Evolutionary conservation across 2,797 vertebrate species (phyloP).

Genomic region (Clarias laeviceps): DNA sequence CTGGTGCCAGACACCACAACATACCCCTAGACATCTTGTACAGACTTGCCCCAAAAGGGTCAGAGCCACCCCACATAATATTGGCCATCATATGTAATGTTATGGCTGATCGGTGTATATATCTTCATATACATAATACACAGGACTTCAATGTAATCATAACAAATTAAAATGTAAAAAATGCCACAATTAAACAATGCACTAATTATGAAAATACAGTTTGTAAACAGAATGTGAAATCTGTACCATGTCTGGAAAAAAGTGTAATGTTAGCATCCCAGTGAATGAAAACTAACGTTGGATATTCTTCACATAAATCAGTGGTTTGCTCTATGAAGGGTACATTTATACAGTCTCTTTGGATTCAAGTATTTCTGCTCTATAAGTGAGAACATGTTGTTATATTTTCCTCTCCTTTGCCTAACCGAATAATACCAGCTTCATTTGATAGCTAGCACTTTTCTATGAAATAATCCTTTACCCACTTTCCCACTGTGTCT

Average conservation of each 20-base stretch:
- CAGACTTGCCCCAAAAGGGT: too few relatives aligned
- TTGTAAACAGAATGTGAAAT: not conserved
- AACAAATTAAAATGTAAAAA: not conserved
- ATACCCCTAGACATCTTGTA: too few relatives aligned
- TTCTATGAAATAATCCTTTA: not conserved
- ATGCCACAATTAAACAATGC: not conserved
- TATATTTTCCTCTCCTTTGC: not conserved
- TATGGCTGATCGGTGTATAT: not conserved
- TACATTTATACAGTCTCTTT: not conserved
- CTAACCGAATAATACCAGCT: not conserved
- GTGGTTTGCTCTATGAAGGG: not conserved
- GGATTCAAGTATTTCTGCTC: conserved; percentile 1
- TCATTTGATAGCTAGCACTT: not conserved
- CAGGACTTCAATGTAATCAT: not conserved
- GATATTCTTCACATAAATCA: not conserved
- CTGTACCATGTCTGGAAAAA: not conserved
- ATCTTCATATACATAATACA: not conserved
- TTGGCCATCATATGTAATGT: too few relatives aligned
- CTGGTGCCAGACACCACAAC: too few relatives aligned
- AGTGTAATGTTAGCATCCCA: not conserved
- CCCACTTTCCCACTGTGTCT: too few relatives aligned
- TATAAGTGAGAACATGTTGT: not conserved
- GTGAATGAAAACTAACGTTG: not conserved
- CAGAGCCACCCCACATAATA: too few relatives aligned
- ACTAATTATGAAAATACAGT: not conserved